Conservation (phyloP, 2,888 invertebrate genomes). For the Drosophila ustulata region DNA sequence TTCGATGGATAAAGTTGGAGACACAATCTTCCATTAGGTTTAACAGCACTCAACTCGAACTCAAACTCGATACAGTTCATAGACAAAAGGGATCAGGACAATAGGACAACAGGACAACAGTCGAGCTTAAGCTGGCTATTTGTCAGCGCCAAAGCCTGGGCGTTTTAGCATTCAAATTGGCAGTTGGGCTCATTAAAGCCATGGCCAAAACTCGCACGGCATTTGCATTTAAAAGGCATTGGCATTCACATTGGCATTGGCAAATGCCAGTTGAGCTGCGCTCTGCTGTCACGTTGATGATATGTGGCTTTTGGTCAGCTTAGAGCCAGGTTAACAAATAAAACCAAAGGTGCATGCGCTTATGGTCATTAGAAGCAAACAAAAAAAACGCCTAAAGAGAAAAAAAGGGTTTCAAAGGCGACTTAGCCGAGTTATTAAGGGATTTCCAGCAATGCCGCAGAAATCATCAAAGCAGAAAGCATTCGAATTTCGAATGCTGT, state of each 20-base stretch:
- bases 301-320: constrained; percentile 57
- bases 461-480: constrained; percentile 35
- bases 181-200: constrained; percentile 30
- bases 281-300: constrained; percentile 35
- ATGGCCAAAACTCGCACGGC: not conserved
- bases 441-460: constrained; percentile 8
- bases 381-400: not conserved
- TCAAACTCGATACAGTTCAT: not conserved
- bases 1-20: constrained; percentile 19
- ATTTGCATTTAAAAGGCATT: constrained; percentile 26
- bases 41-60: constrained; percentile 1
- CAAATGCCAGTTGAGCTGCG: constrained; percentile 2
- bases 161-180: constrained; percentile 30
- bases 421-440: constrained; percentile 18
- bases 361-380: not conserved
- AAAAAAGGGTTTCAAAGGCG: constrained; percentile 18
- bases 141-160: constrained; percentile 13
- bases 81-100: constrained; percentile 4
- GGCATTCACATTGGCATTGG: not conserved
- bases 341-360: constrained; percentile 10
- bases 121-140: constrained; percentile 17
- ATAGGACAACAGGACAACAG: not conserved
- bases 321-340: constrained; percentile 38
- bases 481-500: constrained; percentile 16
- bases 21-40: constrained; percentile 8